Evolutionary conservation across 2,113 vertebrate genomes (phyloP).

Genomic region (Halichoerus grypus): DNA sequence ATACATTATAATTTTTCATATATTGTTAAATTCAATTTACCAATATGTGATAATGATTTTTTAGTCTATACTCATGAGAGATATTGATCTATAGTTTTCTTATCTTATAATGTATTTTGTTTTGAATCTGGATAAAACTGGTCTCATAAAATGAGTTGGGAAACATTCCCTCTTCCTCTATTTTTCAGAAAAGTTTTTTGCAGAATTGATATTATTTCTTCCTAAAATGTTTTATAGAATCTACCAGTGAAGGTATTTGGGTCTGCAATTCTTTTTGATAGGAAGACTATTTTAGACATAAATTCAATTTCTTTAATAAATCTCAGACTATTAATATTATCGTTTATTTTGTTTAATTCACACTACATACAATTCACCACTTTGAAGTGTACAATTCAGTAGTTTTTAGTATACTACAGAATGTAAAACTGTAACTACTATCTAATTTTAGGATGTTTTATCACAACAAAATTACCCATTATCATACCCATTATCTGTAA

Average conservation of each 20-base stretch:
- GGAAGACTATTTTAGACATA: not conserved
- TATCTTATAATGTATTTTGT: not conserved
- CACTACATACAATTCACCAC: not conserved
- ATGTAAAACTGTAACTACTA: not conserved
- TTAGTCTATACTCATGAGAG: not conserved
- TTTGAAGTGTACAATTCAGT: not conserved
- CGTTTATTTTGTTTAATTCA: not conserved
- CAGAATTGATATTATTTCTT: not conserved
- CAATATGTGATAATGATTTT: not conserved
- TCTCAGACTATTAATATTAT: not conserved
- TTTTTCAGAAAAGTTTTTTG: not conserved
- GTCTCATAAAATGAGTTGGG: not conserved
- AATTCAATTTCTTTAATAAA: not conserved
- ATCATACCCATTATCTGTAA: not conserved
- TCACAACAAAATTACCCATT: not conserved
- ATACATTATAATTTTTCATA: not conserved
- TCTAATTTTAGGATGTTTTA: constrained; percentile 16
- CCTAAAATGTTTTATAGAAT: not conserved
- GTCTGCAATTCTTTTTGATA: not conserved
- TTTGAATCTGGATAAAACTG: not conserved
- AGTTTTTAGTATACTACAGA: not conserved
- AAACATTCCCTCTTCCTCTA: not conserved
- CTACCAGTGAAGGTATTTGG: not conserved
- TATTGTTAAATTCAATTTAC: not conserved
- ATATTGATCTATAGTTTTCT: not conserved